phyloP scores from a whole-genome alignment of 2,113 vertebrate species.

The Egretta garzetta region DNA sequence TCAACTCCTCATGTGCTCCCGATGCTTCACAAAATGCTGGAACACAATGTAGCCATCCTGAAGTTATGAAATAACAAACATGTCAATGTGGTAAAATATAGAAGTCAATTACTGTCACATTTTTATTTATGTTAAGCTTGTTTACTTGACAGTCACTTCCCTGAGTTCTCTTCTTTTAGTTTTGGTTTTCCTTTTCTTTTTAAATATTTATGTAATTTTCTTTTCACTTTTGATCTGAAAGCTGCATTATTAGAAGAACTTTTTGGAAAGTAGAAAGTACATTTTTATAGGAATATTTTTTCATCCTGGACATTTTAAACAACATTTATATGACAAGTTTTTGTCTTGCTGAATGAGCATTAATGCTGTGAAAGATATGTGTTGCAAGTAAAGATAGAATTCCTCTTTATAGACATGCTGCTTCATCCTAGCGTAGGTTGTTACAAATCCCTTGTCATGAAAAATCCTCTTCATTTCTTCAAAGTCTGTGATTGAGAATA shows the following conservation, averaged over 20 bases:
- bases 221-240: neutral
- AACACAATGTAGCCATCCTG: neutral
- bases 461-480: neutral
- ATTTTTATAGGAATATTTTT: neutral
- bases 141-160: neutral
- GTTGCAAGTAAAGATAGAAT: neutral
- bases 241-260: neutral
- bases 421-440: neutral
- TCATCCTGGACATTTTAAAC: neutral
- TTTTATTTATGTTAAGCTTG: neutral
- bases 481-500: neutral
- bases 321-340: neutral
- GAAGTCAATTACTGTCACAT: neutral
- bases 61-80: neutral
- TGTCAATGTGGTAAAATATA: neutral
- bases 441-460: neutral
- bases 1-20: neutral
- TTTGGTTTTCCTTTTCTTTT: neutral
- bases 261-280: neutral
- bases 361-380: neutral
- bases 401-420: neutral
- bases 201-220: neutral
- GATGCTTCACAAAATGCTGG: neutral
- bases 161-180: neutral
- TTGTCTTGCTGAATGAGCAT: neutral